Conservation (phyloP, 2,888 invertebrate genomes). For the Polylopha cassiicola region DNA sequence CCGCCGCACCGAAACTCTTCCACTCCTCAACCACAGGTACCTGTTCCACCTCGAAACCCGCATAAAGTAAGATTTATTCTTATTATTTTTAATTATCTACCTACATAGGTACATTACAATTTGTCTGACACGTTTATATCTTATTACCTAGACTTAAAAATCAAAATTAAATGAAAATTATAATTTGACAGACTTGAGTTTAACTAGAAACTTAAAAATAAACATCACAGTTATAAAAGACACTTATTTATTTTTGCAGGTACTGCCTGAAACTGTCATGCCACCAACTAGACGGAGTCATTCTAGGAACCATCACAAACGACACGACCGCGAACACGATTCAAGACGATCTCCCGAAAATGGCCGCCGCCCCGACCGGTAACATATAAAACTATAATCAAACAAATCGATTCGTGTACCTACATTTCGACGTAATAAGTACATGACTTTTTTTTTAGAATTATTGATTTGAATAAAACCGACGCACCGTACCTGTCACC, state of each 20-base stretch:
- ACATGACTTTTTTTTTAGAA: constrained; percentile 44
- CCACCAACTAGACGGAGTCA: constrained; percentile 69
- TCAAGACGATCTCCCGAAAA: constrained; percentile 65
- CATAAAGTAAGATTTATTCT: constrained; percentile 52
- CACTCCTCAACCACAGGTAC: constrained; percentile 57
- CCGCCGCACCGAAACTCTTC: constrained; percentile 89
- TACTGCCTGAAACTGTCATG: constrained; percentile 72
- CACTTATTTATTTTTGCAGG: constrained; percentile 36
- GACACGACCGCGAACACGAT: constrained; percentile 64
- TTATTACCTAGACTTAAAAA: no score
- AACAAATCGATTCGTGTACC: neutral
- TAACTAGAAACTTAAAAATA: no score
- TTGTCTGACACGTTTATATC: no score
- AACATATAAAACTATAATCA: constrained; percentile 14
- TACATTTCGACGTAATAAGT: neutral
- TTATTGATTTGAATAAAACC: constrained; percentile 71
- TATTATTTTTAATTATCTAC: constrained; percentile 16
- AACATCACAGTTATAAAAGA: no score
- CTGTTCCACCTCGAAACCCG: constrained; percentile 64
- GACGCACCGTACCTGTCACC: constrained; percentile 63
- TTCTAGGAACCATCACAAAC: constrained; percentile 65
- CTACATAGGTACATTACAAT: no score
- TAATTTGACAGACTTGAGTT: no score
- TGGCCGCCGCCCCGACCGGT: constrained; percentile 67
- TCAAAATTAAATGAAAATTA: no score